Conservation (phyloP, 2,797 vertebrate species). For the Lagocephalus sceleratus region DNA sequence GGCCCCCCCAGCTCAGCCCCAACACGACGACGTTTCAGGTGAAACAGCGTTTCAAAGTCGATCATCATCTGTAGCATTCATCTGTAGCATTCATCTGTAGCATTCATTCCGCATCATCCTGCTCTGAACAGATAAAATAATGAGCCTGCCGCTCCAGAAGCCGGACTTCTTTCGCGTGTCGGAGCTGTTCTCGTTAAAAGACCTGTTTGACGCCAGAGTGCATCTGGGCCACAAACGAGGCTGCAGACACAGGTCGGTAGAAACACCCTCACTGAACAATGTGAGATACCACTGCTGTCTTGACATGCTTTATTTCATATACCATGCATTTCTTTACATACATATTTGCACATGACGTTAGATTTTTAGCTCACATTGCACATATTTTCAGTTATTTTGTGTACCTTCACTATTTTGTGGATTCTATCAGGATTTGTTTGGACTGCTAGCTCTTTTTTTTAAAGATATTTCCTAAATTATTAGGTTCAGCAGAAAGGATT, state of each 20-base stretch:
- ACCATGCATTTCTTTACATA: too few species aligned
- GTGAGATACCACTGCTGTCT: too few species aligned
- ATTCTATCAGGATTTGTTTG: too few species aligned
- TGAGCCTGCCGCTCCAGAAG: slow-evolving; percentile 77
- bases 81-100: rapidly evolving
- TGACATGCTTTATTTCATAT: too few species aligned
- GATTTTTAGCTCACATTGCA: too few species aligned
- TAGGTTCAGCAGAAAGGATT: too few species aligned
- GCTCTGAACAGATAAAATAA: slow-evolving; percentile 51
- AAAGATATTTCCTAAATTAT: too few species aligned
- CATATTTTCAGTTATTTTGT: too few species aligned
- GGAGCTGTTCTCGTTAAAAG: slow-evolving; percentile 85
- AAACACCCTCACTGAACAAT: not conserved
- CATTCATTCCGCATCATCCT: not conserved
- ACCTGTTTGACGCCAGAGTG: slow-evolving; percentile 88
- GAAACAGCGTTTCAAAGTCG: not conserved
- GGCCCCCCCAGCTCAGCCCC: slow-evolving; percentile 1
- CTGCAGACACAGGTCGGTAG: slow-evolving; percentile 86
- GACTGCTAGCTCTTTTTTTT: too few species aligned
- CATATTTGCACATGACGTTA: too few species aligned
- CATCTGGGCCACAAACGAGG: slow-evolving; percentile 94
- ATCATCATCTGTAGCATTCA: not conserved
- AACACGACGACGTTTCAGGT: slow-evolving; percentile 38
- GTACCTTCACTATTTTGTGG: too few species aligned
- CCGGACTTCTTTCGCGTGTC: slow-evolving; percentile 86